Conservation (phyloP, 2,797 vertebrate species). For the Tachyglossus aculeatus region DNA sequence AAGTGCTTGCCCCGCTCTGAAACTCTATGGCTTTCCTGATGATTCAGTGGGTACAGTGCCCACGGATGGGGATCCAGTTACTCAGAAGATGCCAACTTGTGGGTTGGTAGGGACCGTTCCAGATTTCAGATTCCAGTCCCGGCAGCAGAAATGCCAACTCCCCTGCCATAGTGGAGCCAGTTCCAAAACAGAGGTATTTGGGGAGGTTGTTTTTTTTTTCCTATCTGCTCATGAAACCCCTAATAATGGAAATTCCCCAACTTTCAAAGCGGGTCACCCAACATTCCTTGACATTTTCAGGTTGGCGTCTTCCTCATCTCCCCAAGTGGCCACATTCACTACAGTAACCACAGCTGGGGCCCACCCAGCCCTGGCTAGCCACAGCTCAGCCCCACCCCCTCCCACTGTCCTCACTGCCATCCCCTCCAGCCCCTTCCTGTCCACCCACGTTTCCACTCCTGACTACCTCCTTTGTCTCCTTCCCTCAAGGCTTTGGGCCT, state of each 20-base stretch:
- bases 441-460: neutral
- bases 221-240: no score
- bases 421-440: neutral
- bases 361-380: neutral
- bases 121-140: neutral
- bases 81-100: neutral
- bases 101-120: neutral
- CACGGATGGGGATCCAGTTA: no score
- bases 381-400: neutral
- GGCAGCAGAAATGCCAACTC: neutral
- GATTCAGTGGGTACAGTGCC: no score
- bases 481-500: neutral
- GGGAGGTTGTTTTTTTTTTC: no score
- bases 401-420: neutral
- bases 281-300: no score
- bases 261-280: no score
- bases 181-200: no score
- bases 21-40: neutral
- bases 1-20: neutral
- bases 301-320: no score
- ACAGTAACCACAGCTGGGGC: neutral
- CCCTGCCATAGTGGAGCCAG: neutral
- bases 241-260: no score
- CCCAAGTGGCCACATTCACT: neutral
- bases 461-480: neutral